Evolutionary conservation across 2,888 invertebrate species (phyloP).

Genomic region (Calliopum simillimum): DNA sequence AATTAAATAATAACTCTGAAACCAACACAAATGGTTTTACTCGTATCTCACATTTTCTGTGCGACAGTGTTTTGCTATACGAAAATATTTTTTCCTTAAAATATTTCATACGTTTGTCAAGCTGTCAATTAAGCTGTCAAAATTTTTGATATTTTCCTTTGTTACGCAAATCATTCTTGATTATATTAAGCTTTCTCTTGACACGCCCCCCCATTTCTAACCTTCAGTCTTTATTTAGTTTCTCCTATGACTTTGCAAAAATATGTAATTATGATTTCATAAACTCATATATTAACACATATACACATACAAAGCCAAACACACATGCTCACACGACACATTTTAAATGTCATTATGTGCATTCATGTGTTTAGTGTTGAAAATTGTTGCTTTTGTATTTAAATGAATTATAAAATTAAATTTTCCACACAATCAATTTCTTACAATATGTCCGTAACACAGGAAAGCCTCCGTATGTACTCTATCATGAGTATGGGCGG

Average conservation of each 20-base stretch:
- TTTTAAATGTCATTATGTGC: not conserved
- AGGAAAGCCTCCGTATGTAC: not conserved
- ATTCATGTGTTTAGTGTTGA: constrained; percentile 4
- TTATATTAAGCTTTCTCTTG: no score
- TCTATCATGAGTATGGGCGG: no score
- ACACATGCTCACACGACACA: not conserved
- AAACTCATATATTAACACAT: not conserved
- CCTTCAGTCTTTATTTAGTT: no score
- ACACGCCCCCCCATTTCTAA: no score
- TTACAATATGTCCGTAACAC: constrained; percentile 7
- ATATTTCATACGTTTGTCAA: not conserved
- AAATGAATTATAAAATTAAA: constrained; percentile 10
- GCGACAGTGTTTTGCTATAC: no score
- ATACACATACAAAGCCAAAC: not conserved
- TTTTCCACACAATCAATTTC: constrained; percentile 27
- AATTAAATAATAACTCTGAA: no score
- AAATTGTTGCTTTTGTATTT: not conserved
- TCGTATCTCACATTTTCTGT: no score
- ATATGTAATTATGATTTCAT: not conserved
- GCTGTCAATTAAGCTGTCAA: constrained; percentile 4
- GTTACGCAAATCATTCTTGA: not conserved
- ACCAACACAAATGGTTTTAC: no score
- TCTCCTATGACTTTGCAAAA: no score
- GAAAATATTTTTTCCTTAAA: not conserved
- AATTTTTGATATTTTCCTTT: not conserved